phyloP scores from a whole-genome alignment of 1,140 invertebrate genomes.

The Bursaphelenchus mucronatus region DNA sequence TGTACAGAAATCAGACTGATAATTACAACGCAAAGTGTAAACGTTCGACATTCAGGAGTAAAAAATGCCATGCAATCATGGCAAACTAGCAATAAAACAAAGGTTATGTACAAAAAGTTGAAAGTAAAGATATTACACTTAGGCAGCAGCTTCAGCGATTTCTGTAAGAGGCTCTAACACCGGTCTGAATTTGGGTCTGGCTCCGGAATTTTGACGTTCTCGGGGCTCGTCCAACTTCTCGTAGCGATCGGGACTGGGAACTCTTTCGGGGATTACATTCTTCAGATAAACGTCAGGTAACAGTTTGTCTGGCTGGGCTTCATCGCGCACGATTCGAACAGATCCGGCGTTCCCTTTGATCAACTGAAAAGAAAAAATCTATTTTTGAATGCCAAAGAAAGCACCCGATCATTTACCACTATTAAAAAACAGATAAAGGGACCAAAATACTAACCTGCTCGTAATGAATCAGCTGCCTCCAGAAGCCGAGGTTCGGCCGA shows the following conservation, averaged over 20 bases:
- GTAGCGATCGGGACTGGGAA: conserved; percentile 29
- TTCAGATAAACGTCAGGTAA: conserved; percentile 55
- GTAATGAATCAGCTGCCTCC: conserved; percentile 74
- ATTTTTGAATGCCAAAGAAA: conserved; percentile 14
- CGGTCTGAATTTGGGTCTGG: conserved; percentile 49
- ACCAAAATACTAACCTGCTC: conserved; percentile 65
- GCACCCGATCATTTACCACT: conserved; percentile 16
- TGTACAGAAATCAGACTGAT: too few relatives aligned
- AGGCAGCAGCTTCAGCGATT: conserved; percentile 48
- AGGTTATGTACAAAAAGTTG: too few relatives aligned
- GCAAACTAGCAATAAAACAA: too few relatives aligned
- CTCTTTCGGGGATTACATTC: conserved; percentile 50
- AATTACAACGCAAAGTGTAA: too few relatives aligned
- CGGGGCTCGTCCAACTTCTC: conserved; percentile 40
- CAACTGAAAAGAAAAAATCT: conserved; percentile 30
- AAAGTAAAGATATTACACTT: too few relatives aligned
- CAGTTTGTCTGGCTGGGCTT: conserved; percentile 53
- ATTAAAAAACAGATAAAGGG: conserved; percentile 5
- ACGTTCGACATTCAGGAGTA: too few relatives aligned
- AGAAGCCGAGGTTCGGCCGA: conserved; percentile 82
- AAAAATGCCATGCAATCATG: too few relatives aligned
- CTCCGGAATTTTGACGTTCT: conserved; percentile 37
- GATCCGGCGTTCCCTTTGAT: conserved; percentile 55
- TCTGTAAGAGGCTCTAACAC: conserved; percentile 53
- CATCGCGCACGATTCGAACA: conserved; percentile 52